A percentile compares a stretch with the other conserved stretches of the same genome.
Conservation (phyloP, 2,888 invertebrate genomes). For the Atrina japonica region DNA sequence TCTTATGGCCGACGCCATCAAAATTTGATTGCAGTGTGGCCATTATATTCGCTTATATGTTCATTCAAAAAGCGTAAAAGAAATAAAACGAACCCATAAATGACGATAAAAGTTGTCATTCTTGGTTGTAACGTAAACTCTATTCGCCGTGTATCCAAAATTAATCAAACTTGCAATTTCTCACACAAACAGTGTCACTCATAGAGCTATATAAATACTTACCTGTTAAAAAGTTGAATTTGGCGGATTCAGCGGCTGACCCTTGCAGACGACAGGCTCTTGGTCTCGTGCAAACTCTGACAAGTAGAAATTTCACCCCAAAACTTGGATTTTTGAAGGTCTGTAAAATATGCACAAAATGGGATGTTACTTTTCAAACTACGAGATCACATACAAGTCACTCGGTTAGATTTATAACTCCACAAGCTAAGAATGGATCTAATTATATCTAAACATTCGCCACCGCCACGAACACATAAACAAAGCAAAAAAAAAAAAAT, state of each 20-base stretch:
- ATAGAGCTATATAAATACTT: no score
- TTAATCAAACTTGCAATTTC: no score
- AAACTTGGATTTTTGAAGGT: slow-evolving; percentile 8
- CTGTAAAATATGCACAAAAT: slow-evolving; percentile 29
- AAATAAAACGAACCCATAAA: slow-evolving; percentile 36
- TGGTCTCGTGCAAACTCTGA: no score
- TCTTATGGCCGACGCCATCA: slow-evolving; percentile 22
- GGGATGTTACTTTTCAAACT: slow-evolving; percentile 30
- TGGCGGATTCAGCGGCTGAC: no score
- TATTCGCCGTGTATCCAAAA: no score
- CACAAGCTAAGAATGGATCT: slow-evolving; percentile 12
- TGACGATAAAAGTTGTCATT: slow-evolving; percentile 29
- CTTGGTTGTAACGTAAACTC: neutral
- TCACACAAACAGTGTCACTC: no score
- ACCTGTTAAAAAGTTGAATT: no score
- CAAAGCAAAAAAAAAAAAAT: slow-evolving; percentile 10
- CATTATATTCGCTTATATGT: slow-evolving; percentile 23
- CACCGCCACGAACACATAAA: slow-evolving; percentile 5
- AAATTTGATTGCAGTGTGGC: slow-evolving; percentile 35
- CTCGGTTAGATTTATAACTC: slow-evolving; percentile 22
- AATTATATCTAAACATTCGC: slow-evolving; percentile 22
- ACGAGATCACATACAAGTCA: slow-evolving; percentile 13
- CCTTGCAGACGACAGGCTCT: no score
- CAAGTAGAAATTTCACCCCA: no score
- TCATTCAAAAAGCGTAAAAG: slow-evolving; percentile 29